phyloP scores from a whole-genome alignment of 2,113 vertebrate species.

The Cryptomyrus ogoouensis region DNA sequence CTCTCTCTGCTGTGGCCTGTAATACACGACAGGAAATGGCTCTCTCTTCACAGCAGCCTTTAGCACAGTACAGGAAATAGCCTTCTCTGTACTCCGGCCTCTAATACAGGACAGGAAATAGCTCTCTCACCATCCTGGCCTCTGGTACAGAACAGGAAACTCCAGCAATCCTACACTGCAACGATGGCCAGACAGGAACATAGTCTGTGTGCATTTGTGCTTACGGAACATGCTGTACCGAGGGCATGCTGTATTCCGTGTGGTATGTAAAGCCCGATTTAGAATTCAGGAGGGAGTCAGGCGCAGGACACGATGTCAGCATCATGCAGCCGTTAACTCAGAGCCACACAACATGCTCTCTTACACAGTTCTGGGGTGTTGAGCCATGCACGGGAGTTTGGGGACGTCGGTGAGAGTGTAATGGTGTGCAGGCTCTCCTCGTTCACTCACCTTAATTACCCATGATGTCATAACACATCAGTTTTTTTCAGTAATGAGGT shows the following conservation, averaged over 20 bases:
- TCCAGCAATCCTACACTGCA: not conserved
- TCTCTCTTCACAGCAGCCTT: not conserved
- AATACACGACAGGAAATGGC: not conserved
- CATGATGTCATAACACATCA: not conserved
- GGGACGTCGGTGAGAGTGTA: not conserved
- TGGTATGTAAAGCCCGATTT: not conserved
- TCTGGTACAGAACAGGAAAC: constrained; percentile 18
- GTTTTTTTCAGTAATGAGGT: not conserved
- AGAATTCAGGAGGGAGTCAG: not conserved
- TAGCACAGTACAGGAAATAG: not conserved
- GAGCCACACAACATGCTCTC: not conserved
- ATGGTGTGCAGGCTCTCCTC: not conserved
- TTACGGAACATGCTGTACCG: not conserved
- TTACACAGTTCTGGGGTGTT: not conserved
- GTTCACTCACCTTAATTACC: not conserved
- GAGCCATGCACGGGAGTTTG: not conserved
- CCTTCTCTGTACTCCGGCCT: not conserved
- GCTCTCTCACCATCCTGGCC: constrained; percentile 24
- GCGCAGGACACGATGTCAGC: not conserved
- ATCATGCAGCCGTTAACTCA: not conserved
- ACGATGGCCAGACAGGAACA: not conserved
- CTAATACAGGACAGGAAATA: constrained; percentile 20
- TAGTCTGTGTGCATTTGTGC: not conserved
- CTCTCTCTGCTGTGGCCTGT: not conserved
- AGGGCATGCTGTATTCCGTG: not conserved